Conservation (phyloP, 2,113 vertebrate genomes). For the Actinemys pallida region DNA sequence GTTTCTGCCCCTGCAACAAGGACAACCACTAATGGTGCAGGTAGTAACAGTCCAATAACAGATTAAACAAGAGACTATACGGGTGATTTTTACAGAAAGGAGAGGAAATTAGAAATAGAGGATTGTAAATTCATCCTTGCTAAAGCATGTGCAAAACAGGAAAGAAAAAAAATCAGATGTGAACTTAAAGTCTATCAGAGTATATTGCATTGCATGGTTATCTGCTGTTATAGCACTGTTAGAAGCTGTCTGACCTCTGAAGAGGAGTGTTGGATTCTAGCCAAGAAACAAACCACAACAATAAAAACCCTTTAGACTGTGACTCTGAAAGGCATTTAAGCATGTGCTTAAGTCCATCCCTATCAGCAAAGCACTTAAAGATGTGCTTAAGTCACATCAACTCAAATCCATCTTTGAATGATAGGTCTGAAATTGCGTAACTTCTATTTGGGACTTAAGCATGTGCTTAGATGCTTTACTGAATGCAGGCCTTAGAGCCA, state of each 20-base stretch:
- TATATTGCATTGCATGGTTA: not conserved
- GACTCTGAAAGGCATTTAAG: not conserved
- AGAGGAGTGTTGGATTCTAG: not conserved
- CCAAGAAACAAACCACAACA: not conserved
- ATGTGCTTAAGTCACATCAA: not conserved
- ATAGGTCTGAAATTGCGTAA: not conserved
- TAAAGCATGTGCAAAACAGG: not conserved
- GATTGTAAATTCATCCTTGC: not conserved
- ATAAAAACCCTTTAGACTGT: not conserved
- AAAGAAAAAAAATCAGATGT: conserved; percentile 32
- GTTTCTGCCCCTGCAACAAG: not conserved
- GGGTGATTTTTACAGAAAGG: not conserved
- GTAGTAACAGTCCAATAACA: not conserved
- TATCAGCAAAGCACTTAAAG: not conserved
- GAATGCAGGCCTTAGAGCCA: not conserved
- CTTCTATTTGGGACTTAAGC: not conserved
- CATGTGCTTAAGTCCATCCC: not conserved
- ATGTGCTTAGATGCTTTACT: conserved; percentile 1
- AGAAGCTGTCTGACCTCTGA: conserved; percentile 22
- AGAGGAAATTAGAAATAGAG: not conserved
- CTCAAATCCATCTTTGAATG: not conserved
- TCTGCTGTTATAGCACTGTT: conserved; percentile 39
- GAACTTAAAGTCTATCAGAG: conserved; percentile 44
- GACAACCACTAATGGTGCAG: not conserved
- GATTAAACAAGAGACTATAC: not conserved